Evolutionary conservation across 2,888 invertebrate genomes (phyloP).

Genomic region (Seira ritae): DNA sequence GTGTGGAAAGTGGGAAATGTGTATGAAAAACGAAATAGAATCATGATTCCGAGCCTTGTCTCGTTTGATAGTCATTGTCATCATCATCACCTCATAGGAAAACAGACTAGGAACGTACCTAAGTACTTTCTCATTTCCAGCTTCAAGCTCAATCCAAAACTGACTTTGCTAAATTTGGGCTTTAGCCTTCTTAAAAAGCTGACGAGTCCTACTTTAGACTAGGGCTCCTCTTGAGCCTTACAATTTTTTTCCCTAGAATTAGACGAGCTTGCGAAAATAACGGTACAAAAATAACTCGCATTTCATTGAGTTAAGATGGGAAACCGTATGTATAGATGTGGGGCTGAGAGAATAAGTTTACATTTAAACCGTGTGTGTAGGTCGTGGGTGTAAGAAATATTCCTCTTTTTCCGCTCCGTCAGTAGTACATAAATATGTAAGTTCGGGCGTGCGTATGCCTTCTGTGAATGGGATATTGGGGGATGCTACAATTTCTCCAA

Average conservation of each 20-base stretch:
- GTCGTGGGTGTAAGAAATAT: too few relatives aligned
- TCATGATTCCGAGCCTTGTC: conserved; percentile 50
- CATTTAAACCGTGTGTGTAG: not conserved
- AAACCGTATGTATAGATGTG: not conserved
- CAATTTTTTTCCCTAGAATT: conserved; percentile 37
- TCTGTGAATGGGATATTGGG: not conserved
- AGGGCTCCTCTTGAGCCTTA: conserved; percentile 20
- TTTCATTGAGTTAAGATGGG: not conserved
- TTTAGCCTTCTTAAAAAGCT: conserved; percentile 17
- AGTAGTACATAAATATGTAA: not conserved
- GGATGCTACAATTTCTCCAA: conserved; percentile 2
- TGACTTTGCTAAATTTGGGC: conserved; percentile 24
- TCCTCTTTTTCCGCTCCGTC: too few relatives aligned
- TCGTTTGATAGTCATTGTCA: conserved; percentile 54
- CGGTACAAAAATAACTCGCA: conserved; percentile 52
- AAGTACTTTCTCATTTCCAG: conserved; percentile 21
- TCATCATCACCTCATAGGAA: conserved; percentile 33
- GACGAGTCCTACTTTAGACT: conserved; percentile 39
- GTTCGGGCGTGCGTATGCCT: not conserved
- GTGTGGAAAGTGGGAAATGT: too few relatives aligned
- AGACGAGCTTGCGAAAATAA: conserved; percentile 58
- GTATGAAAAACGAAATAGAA: conserved; percentile 20
- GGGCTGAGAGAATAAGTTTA: not conserved
- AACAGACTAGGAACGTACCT: conserved; percentile 25
- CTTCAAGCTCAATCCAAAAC: conserved; percentile 15